phyloP scores from a whole-genome alignment of 2,888 invertebrate species.

The Zaprionus obscuricornis region DNA sequence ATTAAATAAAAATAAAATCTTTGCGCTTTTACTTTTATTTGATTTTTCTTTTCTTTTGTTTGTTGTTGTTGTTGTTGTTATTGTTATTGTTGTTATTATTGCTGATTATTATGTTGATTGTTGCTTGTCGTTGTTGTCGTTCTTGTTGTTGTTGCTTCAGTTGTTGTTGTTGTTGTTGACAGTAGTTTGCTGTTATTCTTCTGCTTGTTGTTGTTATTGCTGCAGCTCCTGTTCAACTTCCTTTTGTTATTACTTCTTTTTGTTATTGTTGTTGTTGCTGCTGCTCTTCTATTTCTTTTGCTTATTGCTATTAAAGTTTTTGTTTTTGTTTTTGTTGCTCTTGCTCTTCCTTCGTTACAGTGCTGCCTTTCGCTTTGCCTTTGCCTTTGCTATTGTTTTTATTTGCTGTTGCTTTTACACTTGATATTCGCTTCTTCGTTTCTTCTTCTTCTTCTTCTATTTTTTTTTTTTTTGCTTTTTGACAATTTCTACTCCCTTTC shows the following conservation, averaged over 20 bases:
- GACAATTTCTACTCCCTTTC: conserved; percentile 21
- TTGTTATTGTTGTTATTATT: conserved; percentile 18
- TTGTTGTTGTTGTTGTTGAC: conserved; percentile 2
- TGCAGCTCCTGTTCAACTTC: no score
- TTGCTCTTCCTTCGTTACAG: no score
- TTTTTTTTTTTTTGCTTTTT: conserved; percentile 18
- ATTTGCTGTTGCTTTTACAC: conserved; percentile 21
- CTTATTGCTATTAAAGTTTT: no score
- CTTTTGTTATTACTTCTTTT: conserved; percentile 12
- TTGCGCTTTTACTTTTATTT: no score
- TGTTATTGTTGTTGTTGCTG: conserved; percentile 1
- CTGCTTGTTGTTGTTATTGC: background rate
- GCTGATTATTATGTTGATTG: background rate
- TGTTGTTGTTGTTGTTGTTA: conserved; percentile 10
- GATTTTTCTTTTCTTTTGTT: background rate
- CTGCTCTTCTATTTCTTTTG: background rate
- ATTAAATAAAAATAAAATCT: conserved; percentile 14
- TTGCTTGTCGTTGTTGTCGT: background rate
- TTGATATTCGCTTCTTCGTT: conserved; percentile 17
- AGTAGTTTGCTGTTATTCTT: background rate
- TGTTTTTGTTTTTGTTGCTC: conserved; percentile 5
- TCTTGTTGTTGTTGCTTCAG: conserved; percentile 13
- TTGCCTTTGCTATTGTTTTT: conserved; percentile 1
- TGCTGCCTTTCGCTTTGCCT: no score
- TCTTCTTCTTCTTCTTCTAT: conserved; percentile 15